phyloP scores from a whole-genome alignment of 1,140 invertebrate genomes.

The Aradophagus sp. region DNA sequence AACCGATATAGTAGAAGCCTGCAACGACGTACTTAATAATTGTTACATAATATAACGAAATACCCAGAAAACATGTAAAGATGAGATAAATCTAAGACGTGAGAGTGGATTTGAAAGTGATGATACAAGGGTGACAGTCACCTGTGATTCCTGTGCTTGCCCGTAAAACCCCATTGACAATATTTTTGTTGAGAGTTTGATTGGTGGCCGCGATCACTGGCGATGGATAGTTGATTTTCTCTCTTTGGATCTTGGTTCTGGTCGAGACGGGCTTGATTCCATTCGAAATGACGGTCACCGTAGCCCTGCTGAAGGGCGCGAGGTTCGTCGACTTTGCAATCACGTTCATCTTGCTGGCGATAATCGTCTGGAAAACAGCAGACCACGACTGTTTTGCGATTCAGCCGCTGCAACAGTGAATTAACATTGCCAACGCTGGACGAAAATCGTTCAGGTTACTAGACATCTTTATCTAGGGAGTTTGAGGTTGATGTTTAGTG shows the following conservation, averaged over 20 bases:
- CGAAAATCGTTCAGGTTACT: no score
- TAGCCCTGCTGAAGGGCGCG: constrained; percentile 77
- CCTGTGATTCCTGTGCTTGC: constrained; percentile 76
- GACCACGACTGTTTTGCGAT: constrained; percentile 30
- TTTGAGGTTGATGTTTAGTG: no score
- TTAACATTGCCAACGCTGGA: constrained; percentile 5
- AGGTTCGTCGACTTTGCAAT: constrained; percentile 79
- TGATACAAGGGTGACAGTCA: no score
- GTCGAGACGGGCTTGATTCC: constrained; percentile 74
- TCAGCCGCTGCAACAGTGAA: constrained; percentile 25
- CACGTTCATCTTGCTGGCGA: constrained; percentile 76
- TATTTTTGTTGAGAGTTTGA: constrained; percentile 72
- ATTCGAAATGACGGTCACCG: constrained; percentile 77
- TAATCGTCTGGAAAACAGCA: constrained; percentile 34
- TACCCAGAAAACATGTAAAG: background rate
- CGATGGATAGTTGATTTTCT: constrained; percentile 64
- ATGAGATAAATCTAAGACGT: background rate
- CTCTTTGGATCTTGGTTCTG: constrained; percentile 68
- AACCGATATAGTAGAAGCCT: constrained; percentile 17
- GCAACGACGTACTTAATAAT: background rate
- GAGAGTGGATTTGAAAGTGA: no score
- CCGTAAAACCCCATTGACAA: constrained; percentile 75
- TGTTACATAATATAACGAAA: constrained; percentile 34
- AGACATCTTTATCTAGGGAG: no score
- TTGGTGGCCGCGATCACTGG: constrained; percentile 35